These are phyloP conservation scores for Galemys pyrenaicus DNA, from an alignment of 2,113 vertebrate genomes.

Conservation along the genomic window DNA sequence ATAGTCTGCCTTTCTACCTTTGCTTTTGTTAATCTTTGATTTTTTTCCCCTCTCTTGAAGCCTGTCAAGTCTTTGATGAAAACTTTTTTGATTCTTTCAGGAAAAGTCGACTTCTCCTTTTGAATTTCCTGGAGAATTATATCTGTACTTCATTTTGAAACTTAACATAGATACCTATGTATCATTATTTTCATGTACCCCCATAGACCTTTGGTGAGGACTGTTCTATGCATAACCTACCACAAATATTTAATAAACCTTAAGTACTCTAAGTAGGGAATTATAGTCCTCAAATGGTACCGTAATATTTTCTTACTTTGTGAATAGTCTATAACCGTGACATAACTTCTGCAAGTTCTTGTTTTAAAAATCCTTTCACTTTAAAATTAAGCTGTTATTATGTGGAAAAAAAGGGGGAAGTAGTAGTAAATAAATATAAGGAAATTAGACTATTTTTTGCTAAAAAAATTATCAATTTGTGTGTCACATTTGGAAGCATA, in stretches of 20 bases:
- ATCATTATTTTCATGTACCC: not conserved
- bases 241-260: not conserved
- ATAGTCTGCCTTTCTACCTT: not conserved
- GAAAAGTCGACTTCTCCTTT: not conserved
- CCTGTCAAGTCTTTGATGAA: not conserved
- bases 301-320: not conserved
- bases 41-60: not conserved
- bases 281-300: not conserved
- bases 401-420: not conserved
- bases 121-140: not conserved
- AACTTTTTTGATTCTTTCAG: not conserved
- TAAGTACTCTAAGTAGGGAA: not conserved
- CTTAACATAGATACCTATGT: not conserved
- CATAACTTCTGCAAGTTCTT: not conserved
- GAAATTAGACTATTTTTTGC: no score
- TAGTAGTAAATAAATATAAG: not conserved
- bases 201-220: not conserved
- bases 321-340: not conserved
- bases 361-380: not conserved
- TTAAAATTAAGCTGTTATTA: slow-evolving; percentile 4
- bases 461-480: not conserved
- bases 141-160: not conserved
- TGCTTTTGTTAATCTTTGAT: not conserved
- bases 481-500: not conserved
- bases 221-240: not conserved